These are phyloP conservation scores for Propithecus coquereli DNA, from an alignment of 2,113 vertebrate species.

Conservation along the genomic window DNA sequence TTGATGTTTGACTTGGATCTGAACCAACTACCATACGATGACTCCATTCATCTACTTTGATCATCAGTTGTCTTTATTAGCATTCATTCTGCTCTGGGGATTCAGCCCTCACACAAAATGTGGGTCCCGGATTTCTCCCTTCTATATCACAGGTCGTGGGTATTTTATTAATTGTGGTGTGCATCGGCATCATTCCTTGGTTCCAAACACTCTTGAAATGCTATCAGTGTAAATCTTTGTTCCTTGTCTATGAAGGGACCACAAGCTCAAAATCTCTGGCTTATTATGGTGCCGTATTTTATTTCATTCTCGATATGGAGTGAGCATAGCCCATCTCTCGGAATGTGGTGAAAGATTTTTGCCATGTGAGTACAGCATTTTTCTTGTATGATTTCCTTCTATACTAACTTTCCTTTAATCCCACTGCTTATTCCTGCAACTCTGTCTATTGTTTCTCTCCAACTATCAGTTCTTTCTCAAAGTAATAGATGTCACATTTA, in stretches of 20 bases:
- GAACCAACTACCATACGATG: not conserved
- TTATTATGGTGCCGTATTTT: not conserved
- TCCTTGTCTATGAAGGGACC: not conserved
- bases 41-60: slow-evolving; percentile 5
- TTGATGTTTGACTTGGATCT: slow-evolving; percentile 44
- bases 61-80: not conserved
- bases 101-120: not conserved
- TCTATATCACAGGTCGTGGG: not conserved
- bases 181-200: not conserved
- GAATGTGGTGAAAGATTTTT: not conserved
- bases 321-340: not conserved
- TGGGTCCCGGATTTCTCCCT: not conserved
- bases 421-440: not conserved
- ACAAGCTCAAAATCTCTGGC: not conserved
- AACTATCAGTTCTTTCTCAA: not conserved
- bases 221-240: slow-evolving; percentile 44
- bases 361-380: not conserved
- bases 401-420: slow-evolving; percentile 17
- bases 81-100: not conserved
- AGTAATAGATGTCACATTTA: not conserved
- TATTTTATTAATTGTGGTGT: slow-evolving; percentile 16
- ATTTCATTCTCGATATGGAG: not conserved
- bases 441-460: not conserved
- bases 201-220: slow-evolving; percentile 4
- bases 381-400: not conserved